Percentiles rank a stretch among this genome's conserved stretches.
Evolutionary conservation across 2,888 invertebrate genomes (phyloP).

Genomic region (Sminthurides aquaticus): DNA sequence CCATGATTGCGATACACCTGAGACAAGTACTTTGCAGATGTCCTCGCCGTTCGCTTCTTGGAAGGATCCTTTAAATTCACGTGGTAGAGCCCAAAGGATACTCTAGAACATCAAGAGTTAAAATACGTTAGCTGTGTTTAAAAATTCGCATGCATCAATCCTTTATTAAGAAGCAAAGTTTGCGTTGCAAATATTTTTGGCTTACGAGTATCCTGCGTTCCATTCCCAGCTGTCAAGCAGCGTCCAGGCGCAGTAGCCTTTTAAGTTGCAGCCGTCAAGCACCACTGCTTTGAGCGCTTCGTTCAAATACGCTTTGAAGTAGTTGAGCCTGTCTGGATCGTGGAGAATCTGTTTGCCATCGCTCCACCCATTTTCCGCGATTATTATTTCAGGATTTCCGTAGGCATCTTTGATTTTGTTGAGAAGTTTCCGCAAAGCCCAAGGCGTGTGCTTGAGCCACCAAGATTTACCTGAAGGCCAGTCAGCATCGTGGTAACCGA

Average conservation of each 20-base stretch:
- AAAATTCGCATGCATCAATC: too few relatives aligned
- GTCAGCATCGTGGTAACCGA: constrained; percentile 10
- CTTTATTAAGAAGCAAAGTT: too few relatives aligned
- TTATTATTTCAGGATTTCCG: constrained; percentile 23
- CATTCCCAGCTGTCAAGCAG: constrained; percentile 34
- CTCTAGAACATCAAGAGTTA: constrained; percentile 8
- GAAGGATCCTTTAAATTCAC: constrained; percentile 25
- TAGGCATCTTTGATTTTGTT: constrained; percentile 36
- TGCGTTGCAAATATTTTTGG: neutral
- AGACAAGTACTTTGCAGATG: constrained; percentile 45
- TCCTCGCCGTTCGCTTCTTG: constrained; percentile 38
- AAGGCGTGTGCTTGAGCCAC: constrained; percentile 21
- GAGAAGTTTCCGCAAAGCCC: constrained; percentile 33
- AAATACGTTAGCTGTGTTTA: neutral
- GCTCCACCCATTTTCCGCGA: constrained; percentile 25
- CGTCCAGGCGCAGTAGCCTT: constrained; percentile 31
- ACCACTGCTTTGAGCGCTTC: constrained; percentile 37
- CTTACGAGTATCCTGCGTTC: constrained; percentile 31
- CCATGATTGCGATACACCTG: constrained; percentile 31
- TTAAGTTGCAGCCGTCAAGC: constrained; percentile 37
- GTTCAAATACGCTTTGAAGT: constrained; percentile 37
- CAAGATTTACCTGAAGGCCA: constrained; percentile 15
- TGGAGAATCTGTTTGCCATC: constrained; percentile 23
- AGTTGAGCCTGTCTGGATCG: constrained; percentile 39
- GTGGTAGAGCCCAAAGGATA: constrained; percentile 23